These are phyloP conservation scores for Nebria brevicollis DNA, from an alignment of 2,888 invertebrate species.

Conservation along the genomic window DNA sequence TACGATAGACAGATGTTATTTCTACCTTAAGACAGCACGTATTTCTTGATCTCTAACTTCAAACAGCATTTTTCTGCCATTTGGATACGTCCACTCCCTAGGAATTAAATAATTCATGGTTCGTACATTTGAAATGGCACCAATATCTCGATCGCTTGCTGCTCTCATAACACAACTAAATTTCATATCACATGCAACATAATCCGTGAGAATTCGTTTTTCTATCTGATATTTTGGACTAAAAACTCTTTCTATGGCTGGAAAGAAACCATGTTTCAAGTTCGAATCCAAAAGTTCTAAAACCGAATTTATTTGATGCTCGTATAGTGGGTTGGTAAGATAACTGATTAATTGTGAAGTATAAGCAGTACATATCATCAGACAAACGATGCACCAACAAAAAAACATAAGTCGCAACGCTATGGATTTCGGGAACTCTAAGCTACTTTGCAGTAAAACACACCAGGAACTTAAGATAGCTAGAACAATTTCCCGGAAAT, in stretches of 20 bases:
- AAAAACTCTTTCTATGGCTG: constrained; percentile 18
- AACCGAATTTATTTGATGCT: constrained; percentile 66
- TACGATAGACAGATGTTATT: not conserved
- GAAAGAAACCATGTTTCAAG: constrained; percentile 61
- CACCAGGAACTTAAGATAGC: constrained; percentile 24
- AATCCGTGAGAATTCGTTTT: constrained; percentile 7
- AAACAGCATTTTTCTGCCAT: constrained; percentile 18
- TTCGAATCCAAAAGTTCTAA: constrained; percentile 64
- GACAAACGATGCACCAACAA: constrained; percentile 65
- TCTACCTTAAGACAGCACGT: constrained; percentile 18
- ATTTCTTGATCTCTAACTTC: constrained; percentile 12
- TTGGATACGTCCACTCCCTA: constrained; percentile 14
- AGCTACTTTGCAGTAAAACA: constrained; percentile 64
- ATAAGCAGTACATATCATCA: constrained; percentile 66
- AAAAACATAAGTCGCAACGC: constrained; percentile 67
- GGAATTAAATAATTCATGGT: constrained; percentile 13
- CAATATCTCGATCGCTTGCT: constrained; percentile 16
- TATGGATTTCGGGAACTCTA: constrained; percentile 63
- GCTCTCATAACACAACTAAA: not conserved
- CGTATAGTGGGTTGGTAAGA: constrained; percentile 65
- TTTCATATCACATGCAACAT: not conserved
- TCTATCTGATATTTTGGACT: constrained; percentile 18
- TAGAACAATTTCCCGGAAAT: not conserved
- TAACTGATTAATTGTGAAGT: constrained; percentile 69
- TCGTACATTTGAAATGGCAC: constrained; percentile 11